Evolutionary conservation across 2,888 invertebrate genomes (phyloP).

Genomic region (Globia sparganii): DNA sequence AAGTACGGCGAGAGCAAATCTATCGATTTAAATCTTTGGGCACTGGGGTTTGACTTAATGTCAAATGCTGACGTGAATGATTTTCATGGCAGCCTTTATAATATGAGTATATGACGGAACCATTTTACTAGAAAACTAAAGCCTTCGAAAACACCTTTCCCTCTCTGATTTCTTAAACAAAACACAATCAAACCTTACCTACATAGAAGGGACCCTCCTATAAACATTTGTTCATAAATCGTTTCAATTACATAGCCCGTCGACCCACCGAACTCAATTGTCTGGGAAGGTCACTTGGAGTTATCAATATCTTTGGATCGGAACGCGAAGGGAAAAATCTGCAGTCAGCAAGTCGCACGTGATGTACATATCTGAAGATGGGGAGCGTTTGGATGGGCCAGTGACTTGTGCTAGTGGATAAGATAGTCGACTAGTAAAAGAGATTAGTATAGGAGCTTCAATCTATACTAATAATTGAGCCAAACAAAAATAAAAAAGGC

Average conservation of each 20-base stretch:
- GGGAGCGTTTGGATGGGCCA: conserved; percentile 65
- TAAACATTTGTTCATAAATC: conserved; percentile 69
- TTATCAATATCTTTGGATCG: conserved; percentile 80
- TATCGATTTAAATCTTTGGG: no score
- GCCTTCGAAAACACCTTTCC: neutral
- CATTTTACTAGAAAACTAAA: neutral
- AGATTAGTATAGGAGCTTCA: no score
- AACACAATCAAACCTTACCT: conserved; percentile 24
- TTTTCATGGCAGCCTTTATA: no score
- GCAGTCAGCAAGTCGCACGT: conserved; percentile 78
- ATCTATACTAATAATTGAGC: no score
- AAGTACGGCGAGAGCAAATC: no score
- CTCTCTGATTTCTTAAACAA: conserved; percentile 18
- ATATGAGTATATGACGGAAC: no score
- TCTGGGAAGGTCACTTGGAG: conserved; percentile 70
- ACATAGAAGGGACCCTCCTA: conserved; percentile 28
- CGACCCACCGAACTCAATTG: conserved; percentile 65
- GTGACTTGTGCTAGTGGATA: conserved; percentile 37
- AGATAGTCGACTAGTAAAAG: neutral
- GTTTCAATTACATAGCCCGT: conserved; percentile 63
- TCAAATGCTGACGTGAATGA: no score
- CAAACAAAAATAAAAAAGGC: no score
- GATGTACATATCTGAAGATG: conserved; percentile 76
- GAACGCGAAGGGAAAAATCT: conserved; percentile 78
- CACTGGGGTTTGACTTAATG: no score